Evolutionary conservation across 1,140 invertebrate species (phyloP), one percentile per base, ranked within the genome.

Genomic region (Eriosoma lanigerum): DNA sequence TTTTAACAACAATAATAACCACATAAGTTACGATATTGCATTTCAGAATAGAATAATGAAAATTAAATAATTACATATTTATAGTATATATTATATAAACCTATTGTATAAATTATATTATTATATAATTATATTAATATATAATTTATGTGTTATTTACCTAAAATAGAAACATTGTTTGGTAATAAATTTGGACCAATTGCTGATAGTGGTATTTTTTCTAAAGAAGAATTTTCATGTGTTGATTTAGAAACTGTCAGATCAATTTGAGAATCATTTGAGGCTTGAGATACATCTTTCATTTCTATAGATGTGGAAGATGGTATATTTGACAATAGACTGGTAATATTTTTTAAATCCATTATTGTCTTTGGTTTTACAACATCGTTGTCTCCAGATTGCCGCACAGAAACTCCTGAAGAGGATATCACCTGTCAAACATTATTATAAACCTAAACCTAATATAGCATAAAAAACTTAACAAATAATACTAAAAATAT

Each of bases 351-450:
- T 81, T 66, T 78, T 60, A 78, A 78, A 60, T 78, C 64, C 62
- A 81, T 68, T 66, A 81, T 81, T 66, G 78, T 54, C 17, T 66
- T 68, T 46, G 75, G 44, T 48, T 78, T 78, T 48, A 78, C 19
- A 60, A 21, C 38, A 56, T 73, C 78, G 56, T 81, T 29, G 60
- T 81, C 80, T 82, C 75, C 72, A 72, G 50, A 68, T 15, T 64
- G 58, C 81, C 81, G 66, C 60, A 87, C 86, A 87, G 87, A 86
- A 87, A 87, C 87, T 87, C 87, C 88, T 88, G 87, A 87, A 86
- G 87, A 87, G 87, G 88, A 88, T 87, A 88, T 86, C 87, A 89
- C 88, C 88, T 89, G 88, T 88, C 54, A 81, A 83, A 81, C 80
- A 81, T 52, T 32, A 81, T 81, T 58, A 72, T 72, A 72, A 72